These are phyloP conservation scores for Heliocidaris erythrogramma DNA, from an alignment of 35 echinoderm and acorn worm genomes.

Conservation along the genomic window DNA sequence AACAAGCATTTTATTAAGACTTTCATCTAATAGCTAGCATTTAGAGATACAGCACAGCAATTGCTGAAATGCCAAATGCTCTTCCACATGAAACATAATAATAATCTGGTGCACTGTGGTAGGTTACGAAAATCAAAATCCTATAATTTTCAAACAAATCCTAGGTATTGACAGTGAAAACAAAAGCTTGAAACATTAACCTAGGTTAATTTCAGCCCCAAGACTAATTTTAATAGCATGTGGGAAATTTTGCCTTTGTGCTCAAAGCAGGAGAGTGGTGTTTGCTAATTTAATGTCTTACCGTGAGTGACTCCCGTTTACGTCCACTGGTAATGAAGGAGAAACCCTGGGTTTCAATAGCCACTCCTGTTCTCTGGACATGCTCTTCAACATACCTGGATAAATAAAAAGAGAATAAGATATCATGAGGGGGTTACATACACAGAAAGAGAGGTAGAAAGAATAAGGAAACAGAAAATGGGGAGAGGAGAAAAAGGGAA, in stretches of 20 bases:
- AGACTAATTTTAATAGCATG: not conserved
- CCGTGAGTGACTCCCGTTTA: constrained; percentile 97
- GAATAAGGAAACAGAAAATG: not conserved
- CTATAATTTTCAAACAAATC: not conserved
- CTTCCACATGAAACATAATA: too few species aligned
- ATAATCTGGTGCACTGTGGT: not conserved
- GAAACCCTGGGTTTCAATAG: constrained; percentile 98
- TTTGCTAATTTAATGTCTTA: constrained; percentile 48
- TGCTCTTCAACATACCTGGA: constrained; percentile 99
- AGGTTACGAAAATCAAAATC: not conserved
- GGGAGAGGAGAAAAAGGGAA: not conserved
- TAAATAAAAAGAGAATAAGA: constrained; percentile 47
- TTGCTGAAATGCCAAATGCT: too few species aligned
- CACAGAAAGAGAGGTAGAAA: not conserved
- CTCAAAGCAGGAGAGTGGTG: not conserved
- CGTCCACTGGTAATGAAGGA: constrained; percentile 97
- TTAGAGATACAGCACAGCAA: too few species aligned
- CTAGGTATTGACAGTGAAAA: not conserved
- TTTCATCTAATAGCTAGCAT: too few species aligned
- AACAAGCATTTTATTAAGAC: too few species aligned
- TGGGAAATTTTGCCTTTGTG: not conserved
- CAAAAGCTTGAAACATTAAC: not conserved
- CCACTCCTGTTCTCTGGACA: constrained; percentile 96
- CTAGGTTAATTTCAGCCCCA: not conserved
- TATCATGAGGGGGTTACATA: not conserved